phyloP scores from a whole-genome alignment of 2,888 invertebrate species.

The Argyra leucocephala region DNA sequence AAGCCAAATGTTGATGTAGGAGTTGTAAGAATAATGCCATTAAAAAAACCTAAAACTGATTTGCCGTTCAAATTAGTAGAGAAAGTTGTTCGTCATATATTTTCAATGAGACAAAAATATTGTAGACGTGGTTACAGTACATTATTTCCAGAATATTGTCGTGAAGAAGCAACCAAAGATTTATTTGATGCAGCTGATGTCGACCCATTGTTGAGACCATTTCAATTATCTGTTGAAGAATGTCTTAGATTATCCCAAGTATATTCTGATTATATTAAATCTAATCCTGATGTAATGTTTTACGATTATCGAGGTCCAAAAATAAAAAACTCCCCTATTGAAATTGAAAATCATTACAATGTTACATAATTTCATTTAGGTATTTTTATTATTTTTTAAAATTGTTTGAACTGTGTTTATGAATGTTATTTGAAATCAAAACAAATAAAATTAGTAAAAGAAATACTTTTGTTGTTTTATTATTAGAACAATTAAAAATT shows the following conservation, averaged over 20 bases:
- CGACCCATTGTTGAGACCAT: constrained; percentile 58
- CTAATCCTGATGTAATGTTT: constrained; percentile 53
- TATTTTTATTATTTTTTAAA: too few relatives aligned
- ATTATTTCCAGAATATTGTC: constrained; percentile 62
- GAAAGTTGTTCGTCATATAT: constrained; percentile 77
- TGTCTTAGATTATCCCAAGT: constrained; percentile 66
- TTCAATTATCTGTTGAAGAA: constrained; percentile 67
- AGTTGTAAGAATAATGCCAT: constrained; percentile 78
- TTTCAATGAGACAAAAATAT: constrained; percentile 81
- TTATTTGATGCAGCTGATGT: constrained; percentile 65
- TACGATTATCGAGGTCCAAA: constrained; percentile 61
- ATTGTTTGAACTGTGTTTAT: too few relatives aligned
- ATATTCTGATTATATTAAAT: constrained; percentile 62
- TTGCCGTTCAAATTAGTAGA: constrained; percentile 79
- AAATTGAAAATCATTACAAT: not conserved
- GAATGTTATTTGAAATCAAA: too few relatives aligned
- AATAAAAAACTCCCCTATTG: not conserved
- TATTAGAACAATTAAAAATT: too few relatives aligned
- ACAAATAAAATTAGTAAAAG: too few relatives aligned
- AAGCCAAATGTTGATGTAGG: constrained; percentile 95
- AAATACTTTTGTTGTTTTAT: too few relatives aligned
- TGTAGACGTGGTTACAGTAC: constrained; percentile 58
- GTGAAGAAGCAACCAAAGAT: constrained; percentile 55
- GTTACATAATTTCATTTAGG: too few relatives aligned
- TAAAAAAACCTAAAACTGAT: constrained; percentile 60